Evolutionary conservation across 2,888 invertebrate species (phyloP).

Genomic region (Chrysotoxum bicinctum): DNA sequence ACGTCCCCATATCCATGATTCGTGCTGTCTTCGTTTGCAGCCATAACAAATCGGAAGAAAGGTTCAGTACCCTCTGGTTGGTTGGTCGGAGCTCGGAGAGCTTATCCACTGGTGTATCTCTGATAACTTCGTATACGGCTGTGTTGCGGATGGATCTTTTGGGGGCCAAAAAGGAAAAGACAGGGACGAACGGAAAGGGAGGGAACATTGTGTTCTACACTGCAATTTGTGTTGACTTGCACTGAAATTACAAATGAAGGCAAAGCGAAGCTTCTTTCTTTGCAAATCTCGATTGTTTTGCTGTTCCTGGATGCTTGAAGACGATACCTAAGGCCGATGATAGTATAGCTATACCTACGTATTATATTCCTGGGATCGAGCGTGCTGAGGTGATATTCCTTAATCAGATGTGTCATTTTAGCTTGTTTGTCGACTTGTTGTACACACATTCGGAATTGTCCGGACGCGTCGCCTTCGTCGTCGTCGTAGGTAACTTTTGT

Average conservation of each 20-base stretch:
- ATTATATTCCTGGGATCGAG: constrained; percentile 36
- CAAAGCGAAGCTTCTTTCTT: constrained; percentile 46
- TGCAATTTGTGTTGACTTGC: constrained; percentile 70
- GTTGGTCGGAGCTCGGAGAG: not conserved
- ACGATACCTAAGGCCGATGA: not conserved
- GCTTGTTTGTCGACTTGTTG: constrained; percentile 71
- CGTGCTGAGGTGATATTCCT: constrained; percentile 79
- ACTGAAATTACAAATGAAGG: constrained; percentile 71
- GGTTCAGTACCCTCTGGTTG: constrained; percentile 57
- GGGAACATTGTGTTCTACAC: constrained; percentile 70
- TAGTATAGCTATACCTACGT: not conserved
- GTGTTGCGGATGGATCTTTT: constrained; percentile 32
- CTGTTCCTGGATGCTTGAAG: not conserved
- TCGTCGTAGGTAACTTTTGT: not conserved
- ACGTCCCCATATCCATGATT: not conserved
- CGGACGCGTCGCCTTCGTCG: constrained; percentile 22
- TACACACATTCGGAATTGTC: constrained; percentile 63
- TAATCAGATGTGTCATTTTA: constrained; percentile 80
- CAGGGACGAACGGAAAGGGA: not conserved
- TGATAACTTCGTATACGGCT: constrained; percentile 23
- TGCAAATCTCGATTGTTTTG: constrained; percentile 65
- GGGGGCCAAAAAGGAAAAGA: not conserved
- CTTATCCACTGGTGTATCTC: constrained; percentile 66
- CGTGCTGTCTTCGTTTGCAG: constrained; percentile 30
- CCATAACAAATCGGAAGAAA: constrained; percentile 63